These are phyloP conservation scores for Dendrolimus punctatus DNA, from an alignment of 1,140 invertebrate genomes.

Conservation along the genomic window DNA sequence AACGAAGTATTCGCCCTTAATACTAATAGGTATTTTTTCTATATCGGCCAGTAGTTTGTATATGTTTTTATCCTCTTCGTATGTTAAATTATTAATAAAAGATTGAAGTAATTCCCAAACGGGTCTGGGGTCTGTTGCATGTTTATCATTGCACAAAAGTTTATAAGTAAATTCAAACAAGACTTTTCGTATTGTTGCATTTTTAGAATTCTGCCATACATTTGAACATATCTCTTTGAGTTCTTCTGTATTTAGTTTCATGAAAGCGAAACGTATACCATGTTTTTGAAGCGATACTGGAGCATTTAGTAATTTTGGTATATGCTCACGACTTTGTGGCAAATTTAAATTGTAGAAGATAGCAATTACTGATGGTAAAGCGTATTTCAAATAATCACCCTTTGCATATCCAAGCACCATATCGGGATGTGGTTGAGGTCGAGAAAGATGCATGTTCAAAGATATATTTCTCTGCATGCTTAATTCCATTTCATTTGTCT, in stretches of 20 bases:
- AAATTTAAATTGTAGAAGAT: conserved; percentile 42
- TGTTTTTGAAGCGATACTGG: conserved; percentile 52
- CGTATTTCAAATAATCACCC: conserved; percentile 42
- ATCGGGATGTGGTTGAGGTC: conserved; percentile 33
- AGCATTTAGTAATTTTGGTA: conserved; percentile 31
- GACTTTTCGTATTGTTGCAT: conserved; percentile 34
- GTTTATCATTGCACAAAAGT: conserved; percentile 35
- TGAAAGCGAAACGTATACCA: conserved; percentile 34
- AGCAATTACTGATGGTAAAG: conserved; percentile 37
- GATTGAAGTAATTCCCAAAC: conserved; percentile 30
- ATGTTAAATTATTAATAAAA: conserved; percentile 39
- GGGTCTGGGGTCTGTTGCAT: conserved; percentile 18
- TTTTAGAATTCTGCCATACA: conserved; percentile 37
- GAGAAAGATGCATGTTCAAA: conserved; percentile 41
- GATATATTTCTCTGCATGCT: conserved; percentile 35
- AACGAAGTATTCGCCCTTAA: conserved; percentile 27
- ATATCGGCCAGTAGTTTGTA: conserved; percentile 29
- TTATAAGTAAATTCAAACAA: conserved; percentile 38
- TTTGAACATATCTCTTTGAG: conserved; percentile 26
- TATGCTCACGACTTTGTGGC: conserved; percentile 16
- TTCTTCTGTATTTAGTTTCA: conserved; percentile 27
- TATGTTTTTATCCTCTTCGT: conserved; percentile 34
- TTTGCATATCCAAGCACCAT: conserved; percentile 35
- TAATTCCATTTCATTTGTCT: conserved; percentile 23
- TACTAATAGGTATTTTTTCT: conserved; percentile 21